A percentile compares a stretch with the other conserved stretches of the same genome.
phyloP scores from a whole-genome alignment of 1,140 invertebrate species.

The Drosophila nannoptera region DNA sequence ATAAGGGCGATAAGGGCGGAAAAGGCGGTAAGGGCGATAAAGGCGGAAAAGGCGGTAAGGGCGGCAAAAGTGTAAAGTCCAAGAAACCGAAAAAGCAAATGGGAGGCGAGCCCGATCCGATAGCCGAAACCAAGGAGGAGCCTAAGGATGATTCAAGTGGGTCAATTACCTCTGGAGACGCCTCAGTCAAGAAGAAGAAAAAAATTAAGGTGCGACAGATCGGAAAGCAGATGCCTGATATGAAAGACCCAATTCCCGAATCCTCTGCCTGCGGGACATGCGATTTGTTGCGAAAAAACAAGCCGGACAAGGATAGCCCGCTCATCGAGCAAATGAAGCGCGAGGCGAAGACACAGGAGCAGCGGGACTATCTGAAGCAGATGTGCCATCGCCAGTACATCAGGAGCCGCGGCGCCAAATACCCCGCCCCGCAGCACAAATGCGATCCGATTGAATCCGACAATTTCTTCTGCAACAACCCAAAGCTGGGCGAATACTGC shows the following conservation, averaged over 20 bases:
- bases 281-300: conserved; percentile 11
- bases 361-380: conserved; percentile 31
- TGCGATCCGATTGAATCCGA: conserved; percentile 31
- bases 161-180: no score
- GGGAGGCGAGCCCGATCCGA: no score
- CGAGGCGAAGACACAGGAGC: conserved; percentile 19
- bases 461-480: conserved; percentile 25
- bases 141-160: no score
- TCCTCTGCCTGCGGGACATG: conserved; percentile 51
- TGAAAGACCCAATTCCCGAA: no score
- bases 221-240: no score
- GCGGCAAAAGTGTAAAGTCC: no score
- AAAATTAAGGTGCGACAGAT: conserved; percentile 3
- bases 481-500: conserved; percentile 30
- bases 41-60: no score
- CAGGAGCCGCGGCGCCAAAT: neutral
- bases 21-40: no score
- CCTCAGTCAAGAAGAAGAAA: no score
- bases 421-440: conserved; percentile 20
- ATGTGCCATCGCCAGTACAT: conserved; percentile 38
- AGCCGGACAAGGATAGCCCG: conserved; percentile 36
- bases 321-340: conserved; percentile 47
- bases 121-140: no score
- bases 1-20: no score
- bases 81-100: no score